phyloP scores from a whole-genome alignment of 2,888 invertebrate species.

The Mesorhabditis belari region DNA sequence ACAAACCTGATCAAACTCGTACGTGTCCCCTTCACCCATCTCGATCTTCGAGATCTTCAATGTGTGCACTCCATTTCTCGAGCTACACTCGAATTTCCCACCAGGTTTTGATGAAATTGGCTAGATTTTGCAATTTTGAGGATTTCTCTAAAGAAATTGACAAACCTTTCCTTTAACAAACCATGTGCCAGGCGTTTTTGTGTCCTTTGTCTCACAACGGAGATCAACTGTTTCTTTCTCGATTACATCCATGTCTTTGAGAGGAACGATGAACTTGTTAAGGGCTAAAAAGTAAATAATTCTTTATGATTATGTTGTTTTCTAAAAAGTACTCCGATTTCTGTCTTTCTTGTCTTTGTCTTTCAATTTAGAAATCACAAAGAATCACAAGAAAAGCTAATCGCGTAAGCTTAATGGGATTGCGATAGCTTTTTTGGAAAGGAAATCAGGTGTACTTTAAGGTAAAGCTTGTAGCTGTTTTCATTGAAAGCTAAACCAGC shows the following conservation, averaged over 20 bases:
- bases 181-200: conserved; percentile 90
- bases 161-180: conserved; percentile 76
- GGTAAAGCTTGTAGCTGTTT: no score
- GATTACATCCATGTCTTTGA: conserved; percentile 83
- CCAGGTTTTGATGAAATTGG: conserved; percentile 4
- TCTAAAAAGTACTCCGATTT: background rate
- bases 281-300: conserved; percentile 65
- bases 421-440: background rate
- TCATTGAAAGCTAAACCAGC: conserved; percentile 6
- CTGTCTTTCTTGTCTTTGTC: background rate
- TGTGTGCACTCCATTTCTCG: conserved; percentile 78
- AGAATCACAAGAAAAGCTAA: conserved; percentile 3
- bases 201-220: conserved; percentile 77
- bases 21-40: conserved; percentile 56
- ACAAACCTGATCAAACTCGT: conserved; percentile 55
- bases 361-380: no score
- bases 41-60: conserved; percentile 66
- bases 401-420: background rate
- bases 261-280: conserved; percentile 90
- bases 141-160: background rate
- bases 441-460: conserved; percentile 6
- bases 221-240: conserved; percentile 86
- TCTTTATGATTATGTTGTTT: background rate
- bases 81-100: conserved; percentile 53
- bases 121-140: conserved; percentile 49